Base-by-base conservation (phyloP, 2,113 vertebrate species). In the Vulpes vulpes region DNA sequence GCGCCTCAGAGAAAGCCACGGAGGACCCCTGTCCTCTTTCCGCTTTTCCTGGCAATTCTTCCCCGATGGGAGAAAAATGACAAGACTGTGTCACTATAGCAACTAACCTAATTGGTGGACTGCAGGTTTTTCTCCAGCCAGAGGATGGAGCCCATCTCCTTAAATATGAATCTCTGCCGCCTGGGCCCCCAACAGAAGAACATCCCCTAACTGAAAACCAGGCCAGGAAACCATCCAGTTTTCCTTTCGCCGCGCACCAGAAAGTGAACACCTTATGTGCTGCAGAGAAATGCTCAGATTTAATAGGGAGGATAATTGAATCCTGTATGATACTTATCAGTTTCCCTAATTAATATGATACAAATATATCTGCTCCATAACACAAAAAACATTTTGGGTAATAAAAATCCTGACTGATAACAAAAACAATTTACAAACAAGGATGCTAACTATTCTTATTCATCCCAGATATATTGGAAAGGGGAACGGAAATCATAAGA, bases 1-100 rank as follows among this genome's bases (percentile, higher is more conserved):
- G 69, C 67, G 25, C 17, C 20, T 69, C 35, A 20, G 62, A 79
- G 89, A 5, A 11, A 73, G 92, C 74, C 94, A 0, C 0, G 3
- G 1, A 9, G 8, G 73, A 35, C 32, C 74, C 73, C 71, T 16
- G 5, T 12, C 57, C 89, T 8, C n/a, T n/a, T 35, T n/a, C 67
- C 25, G 59, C 89, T 10, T 38, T 53, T 60, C 74, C 74, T 30
- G 82, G 88, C 95, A 89, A 49, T 85, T 67, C 93, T 86, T 91
- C 89, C 93, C 92, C 91, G 79, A n/a, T 1, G 51, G 93, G 91
- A 96, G 93, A 93, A 89, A 97, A 97, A 94, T 74, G 93, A 95
- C 96, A 85, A 74, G 95, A 25, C 92, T 23, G 60, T 55, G 90
- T 98, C 96, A 81, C 98, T 96, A 98, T 98, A 96, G 97, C 98